phyloP scores from a whole-genome alignment of 2,888 invertebrate species.

The Ptychoptera contaminata region DNA sequence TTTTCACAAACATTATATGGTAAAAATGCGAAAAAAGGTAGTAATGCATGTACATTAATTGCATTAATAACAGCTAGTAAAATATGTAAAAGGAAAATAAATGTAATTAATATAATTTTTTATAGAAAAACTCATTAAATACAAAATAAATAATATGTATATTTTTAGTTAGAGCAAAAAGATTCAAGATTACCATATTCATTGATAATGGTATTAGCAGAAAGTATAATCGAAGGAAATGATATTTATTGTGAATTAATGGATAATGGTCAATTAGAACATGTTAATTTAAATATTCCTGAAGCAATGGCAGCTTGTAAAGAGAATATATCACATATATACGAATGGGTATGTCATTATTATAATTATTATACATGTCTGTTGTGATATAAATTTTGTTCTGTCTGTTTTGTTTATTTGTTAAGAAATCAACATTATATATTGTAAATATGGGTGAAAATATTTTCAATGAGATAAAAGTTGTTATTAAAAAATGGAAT shows the following conservation, averaged over 20 bases:
- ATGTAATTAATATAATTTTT: too few relatives aligned
- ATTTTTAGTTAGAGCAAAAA: too few relatives aligned
- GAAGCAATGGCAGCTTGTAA: conserved; percentile 32
- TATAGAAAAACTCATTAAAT: too few relatives aligned
- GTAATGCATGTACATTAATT: conserved; percentile 46
- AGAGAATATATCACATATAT: too few relatives aligned
- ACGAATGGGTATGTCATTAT: too few relatives aligned
- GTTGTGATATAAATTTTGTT: too few relatives aligned
- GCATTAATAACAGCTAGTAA: conserved; percentile 38
- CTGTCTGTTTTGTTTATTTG: too few relatives aligned
- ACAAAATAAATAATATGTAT: too few relatives aligned
- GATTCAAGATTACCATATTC: conserved; percentile 16
- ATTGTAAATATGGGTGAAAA: background rate
- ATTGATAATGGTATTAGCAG: conserved; percentile 34
- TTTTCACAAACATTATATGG: conserved; percentile 44
- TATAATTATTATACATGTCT: too few relatives aligned
- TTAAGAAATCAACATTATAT: conserved; percentile 1
- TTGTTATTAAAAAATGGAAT: background rate
- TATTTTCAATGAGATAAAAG: background rate
- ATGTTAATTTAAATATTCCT: conserved; percentile 36
- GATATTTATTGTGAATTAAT: conserved; percentile 34
- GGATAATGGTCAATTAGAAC: conserved; percentile 25
- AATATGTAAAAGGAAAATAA: conserved; percentile 15
- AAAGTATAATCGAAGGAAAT: conserved; percentile 43
- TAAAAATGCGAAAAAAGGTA: conserved; percentile 30